Base-by-base conservation (phyloP, 2,797 vertebrate genomes). In the Phoeniculus purpureus region DNA sequence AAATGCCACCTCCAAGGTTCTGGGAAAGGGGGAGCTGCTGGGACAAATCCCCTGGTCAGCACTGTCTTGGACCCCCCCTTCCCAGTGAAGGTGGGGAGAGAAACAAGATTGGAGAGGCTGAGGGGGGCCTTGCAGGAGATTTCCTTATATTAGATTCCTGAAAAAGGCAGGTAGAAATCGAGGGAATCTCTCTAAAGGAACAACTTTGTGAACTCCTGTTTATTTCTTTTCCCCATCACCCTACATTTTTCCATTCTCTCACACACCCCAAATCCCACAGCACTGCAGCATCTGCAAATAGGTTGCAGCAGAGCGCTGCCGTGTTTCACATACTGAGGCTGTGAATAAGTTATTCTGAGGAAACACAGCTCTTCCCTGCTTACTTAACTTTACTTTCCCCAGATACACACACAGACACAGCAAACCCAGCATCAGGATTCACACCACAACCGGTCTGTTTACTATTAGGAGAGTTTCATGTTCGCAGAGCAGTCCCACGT, bases 311-410 rank as follows among this genome's bases (percentile, higher is more conserved):
- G 0, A 58, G 55, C 23, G 74, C 82, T 78, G 76, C 88, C 4
- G 67, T 21, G 67, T 48, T 74, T 51, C 90, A 79, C 2, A 1
- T 76, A 84, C 67, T 56, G 16, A 64, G 82, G 82, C 77, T 86
- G 74, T 62, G 82, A 89, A 78, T 81, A 86, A 91, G 91, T 70
- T 84, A 71, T 89, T 91, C 74, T 71, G 73, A 82, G 95, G 87
- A 91, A 87, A 93, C 56, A 52, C 73, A 82, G 3, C 74, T 83
- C 87, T 70, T 84, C 74, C 58, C 60, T 91, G 86, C 86, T 93
- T 93, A 59, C 84, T 95, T 90, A 78, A 86, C 93, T 87, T 92
- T 84, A 82, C 85, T 92, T 91, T 95, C 89, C 94, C 92, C 82
- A 94, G 94, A 87, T 92, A 59, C 92, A 81, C 71, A 65, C 3